Base-by-base conservation (phyloP, 2,888 invertebrate genomes). In the Stomorhina lunata region DNA sequence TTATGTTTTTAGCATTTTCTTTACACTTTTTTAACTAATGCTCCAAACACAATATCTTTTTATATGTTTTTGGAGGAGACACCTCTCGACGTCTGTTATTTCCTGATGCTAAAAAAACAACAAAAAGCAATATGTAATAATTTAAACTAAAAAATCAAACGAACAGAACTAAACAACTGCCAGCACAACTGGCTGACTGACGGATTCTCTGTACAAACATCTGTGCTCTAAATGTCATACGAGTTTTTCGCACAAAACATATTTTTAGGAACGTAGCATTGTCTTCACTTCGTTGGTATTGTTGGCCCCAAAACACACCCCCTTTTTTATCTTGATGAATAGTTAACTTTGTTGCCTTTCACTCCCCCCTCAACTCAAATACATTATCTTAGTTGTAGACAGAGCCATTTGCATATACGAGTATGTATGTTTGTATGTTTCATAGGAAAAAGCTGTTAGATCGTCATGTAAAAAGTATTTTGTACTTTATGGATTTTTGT, bases 271-370 rank as follows among this genome's bases (percentile, higher is more conserved):
- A 22, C 12, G 32, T n/a, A 43, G 3, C 10, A 65, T 20, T 12
- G 27, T 40, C 27, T 15, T 45, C n/a, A 4, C n/a, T 4, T 17
- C 27, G 2, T 17, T 15, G 20, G 17, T 37, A 20, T 20, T 45
- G 20, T 0, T 20, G 15, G 45, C 27, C 59, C 45, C 32, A 2
- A 15, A 22, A 37, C 37, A 37, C 17, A 22, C 15, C 37, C 45
- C 22, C n/a, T 5, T 15, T 6, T 53, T 37, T 12, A 37, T 53
- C 22, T 15, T n/a, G 27, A 15, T 37, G 5, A 0, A 50, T 15
- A 66, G 66, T 50, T 37, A 50, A 48, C 15, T 15, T 34, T 50
- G 9, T 66, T 50, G n/a, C n/a, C n/a, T n/a, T n/a, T n/a, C n/a
- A n/a, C n/a, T 27, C 12, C 15, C 20, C 37, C 22, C 15, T 25